phyloP scores from a whole-genome alignment of 2,888 invertebrate species.

The Tortrix viridana region DNA sequence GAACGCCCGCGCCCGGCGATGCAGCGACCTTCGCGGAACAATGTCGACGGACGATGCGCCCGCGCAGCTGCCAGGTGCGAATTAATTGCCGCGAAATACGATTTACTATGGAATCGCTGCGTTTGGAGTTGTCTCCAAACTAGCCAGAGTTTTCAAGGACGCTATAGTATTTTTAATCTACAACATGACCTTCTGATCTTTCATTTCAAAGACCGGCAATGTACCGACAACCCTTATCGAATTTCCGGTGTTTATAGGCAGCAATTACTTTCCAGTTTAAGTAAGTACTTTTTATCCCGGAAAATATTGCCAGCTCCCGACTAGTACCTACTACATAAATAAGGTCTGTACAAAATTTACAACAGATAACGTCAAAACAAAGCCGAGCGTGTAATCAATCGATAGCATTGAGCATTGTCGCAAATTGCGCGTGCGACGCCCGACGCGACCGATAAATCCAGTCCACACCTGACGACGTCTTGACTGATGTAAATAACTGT shows the following conservation, averaged over 20 bases:
- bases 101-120: conserved; percentile 6
- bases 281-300: too few species aligned
- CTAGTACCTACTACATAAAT: too few species aligned
- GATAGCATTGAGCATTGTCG: conserved; percentile 43
- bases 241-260: too few species aligned
- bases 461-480: conserved; percentile 9
- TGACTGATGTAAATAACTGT: conserved; percentile 6
- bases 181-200: too few species aligned
- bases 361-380: conserved; percentile 45
- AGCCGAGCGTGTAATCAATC: conserved; percentile 46
- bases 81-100: conserved; percentile 39
- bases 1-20: conserved; percentile 60
- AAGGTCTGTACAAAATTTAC: background rate
- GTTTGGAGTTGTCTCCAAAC: conserved; percentile 1
- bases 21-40: conserved; percentile 68
- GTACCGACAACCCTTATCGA: too few species aligned
- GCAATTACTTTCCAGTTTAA: too few species aligned
- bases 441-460: conserved; percentile 45
- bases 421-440: conserved; percentile 43
- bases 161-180: too few species aligned
- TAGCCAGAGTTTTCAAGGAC: background rate
- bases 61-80: conserved; percentile 55
- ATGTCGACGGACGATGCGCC: conserved; percentile 56
- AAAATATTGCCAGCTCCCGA: too few species aligned
- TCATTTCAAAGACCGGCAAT: too few species aligned